Evolutionary conservation across 2,888 invertebrate species (phyloP).

Genomic region (Stenichneumon culpator): DNA sequence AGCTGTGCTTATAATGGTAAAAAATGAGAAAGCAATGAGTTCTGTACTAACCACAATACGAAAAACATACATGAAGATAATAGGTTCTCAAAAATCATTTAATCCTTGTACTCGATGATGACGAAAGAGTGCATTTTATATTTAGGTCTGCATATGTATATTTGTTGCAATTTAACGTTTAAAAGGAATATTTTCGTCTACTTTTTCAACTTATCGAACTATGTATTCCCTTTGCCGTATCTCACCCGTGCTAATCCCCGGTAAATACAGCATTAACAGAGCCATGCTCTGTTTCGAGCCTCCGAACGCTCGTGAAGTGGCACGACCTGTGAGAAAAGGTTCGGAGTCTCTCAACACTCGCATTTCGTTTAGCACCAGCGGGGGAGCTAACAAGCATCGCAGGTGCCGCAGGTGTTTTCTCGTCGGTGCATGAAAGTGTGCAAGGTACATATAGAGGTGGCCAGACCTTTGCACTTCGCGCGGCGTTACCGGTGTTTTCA

Average conservation of each 20-base stretch:
- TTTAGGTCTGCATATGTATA: not conserved
- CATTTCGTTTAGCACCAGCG: constrained; percentile 18
- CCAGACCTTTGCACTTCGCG: constrained; percentile 57
- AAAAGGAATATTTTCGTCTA: constrained; percentile 7
- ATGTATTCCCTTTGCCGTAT: not conserved
- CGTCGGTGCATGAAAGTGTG: not conserved
- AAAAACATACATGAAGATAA: not conserved
- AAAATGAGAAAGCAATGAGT: not conserved
- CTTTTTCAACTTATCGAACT: constrained; percentile 3
- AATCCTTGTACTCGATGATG: not conserved
- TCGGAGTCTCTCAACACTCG: not conserved
- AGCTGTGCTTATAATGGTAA: not conserved
- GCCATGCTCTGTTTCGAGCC: constrained; percentile 6
- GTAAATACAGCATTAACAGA: constrained; percentile 12
- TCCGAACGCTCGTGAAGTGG: constrained; percentile 21
- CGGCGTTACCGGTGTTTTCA: constrained; percentile 52
- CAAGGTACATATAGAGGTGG: constrained; percentile 7
- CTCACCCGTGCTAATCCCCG: constrained; percentile 2
- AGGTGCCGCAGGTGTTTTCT: constrained; percentile 65
- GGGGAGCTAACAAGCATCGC: constrained; percentile 53
- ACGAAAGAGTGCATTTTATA: not conserved
- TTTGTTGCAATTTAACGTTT: not conserved
- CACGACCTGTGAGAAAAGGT: constrained; percentile 22
- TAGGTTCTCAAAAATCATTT: not conserved
- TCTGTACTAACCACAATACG: not conserved